Percentiles rank a stretch among this genome's conserved stretches.
Conservation (phyloP, 2,113 vertebrate genomes). For the Anhinga rufa region DNA sequence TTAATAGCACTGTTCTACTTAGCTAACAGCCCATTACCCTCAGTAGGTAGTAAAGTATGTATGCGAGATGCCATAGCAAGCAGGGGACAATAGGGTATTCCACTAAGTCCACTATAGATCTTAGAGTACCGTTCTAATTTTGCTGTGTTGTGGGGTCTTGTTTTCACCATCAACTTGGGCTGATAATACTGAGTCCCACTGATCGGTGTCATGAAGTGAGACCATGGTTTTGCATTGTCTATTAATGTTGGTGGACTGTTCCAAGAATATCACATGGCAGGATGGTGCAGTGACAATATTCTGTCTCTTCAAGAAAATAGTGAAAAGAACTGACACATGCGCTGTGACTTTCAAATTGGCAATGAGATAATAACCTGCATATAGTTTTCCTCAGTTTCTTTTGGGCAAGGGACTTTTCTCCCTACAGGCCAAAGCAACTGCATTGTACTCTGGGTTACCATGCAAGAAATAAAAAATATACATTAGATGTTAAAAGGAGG, state of each 20-base stretch:
- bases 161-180: neutral
- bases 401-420: neutral
- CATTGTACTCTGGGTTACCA: neutral
- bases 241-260: neutral
- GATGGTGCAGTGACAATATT: neutral
- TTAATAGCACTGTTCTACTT: slow-evolving; percentile 14
- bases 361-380: neutral
- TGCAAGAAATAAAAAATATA: neutral
- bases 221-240: neutral
- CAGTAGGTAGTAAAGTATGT: neutral
- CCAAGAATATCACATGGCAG: neutral
- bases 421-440: neutral
- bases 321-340: neutral
- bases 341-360: neutral
- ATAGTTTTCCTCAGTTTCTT: neutral
- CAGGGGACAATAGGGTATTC: neutral
- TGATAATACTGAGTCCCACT: neutral
- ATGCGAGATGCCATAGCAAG: fast-evolving
- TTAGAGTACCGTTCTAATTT: neutral
- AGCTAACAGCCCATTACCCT: slow-evolving; percentile 23
- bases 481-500: neutral
- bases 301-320: neutral
- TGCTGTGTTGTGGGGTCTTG: neutral
- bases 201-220: neutral
- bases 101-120: neutral